Percentiles rank a stretch among this genome's conserved stretches.
These are phyloP conservation scores for Elymnias hypermnestra DNA, from an alignment of 1,140 invertebrate genomes.

Conservation along the genomic window DNA sequence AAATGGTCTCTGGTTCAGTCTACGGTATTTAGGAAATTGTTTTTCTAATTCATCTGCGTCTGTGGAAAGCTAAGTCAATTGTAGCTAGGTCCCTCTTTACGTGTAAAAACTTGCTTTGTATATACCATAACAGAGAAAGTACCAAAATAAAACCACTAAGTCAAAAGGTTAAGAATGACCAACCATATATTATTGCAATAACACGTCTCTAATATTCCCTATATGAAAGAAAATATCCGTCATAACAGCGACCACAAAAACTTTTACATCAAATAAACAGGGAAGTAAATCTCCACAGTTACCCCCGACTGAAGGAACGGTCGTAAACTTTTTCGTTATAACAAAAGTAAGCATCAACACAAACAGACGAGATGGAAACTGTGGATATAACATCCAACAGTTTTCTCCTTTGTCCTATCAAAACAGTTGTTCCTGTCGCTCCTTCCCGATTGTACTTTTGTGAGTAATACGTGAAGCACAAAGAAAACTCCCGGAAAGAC, in stretches of 20 bases:
- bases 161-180: no score
- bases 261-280: conserved; percentile 5
- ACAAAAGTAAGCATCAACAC: conserved; percentile 11
- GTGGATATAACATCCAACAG: conserved; percentile 17
- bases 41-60: no score
- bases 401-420: conserved; percentile 46
- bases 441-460: conserved; percentile 19
- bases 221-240: neutral
- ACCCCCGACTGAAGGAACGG: neutral
- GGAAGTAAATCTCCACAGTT: conserved; percentile 2
- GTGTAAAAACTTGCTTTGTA: no score
- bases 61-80: no score
- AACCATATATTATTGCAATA: no score
- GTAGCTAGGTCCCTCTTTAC: no score
- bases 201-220: no score
- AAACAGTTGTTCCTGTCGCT: conserved; percentile 37
- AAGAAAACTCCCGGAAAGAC: conserved; percentile 19
- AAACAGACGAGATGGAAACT: conserved; percentile 5
- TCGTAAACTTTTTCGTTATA: conserved; percentile 9
- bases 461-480: conserved; percentile 20
- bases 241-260: neutral
- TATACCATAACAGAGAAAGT: no score
- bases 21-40: no score
- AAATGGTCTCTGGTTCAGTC: no score
- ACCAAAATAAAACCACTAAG: no score